A percentile compares a stretch with the other conserved stretches of the same genome.
Conservation (phyloP, 2,113 vertebrate species). For the Xenopus tropicalis region DNA sequence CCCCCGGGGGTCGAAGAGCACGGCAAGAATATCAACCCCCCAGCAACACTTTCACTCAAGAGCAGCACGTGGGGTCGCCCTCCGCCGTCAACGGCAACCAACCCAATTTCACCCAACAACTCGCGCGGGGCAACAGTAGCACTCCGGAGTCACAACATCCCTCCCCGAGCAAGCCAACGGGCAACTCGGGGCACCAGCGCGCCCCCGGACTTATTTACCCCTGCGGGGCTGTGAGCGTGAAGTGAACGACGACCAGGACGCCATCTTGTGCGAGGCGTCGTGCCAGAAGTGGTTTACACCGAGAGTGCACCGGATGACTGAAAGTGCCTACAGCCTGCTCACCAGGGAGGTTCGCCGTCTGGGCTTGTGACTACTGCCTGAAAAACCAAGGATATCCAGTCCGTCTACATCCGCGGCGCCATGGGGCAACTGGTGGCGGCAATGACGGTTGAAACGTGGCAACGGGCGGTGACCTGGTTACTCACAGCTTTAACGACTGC, state of each 20-base stretch:
- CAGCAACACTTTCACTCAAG: slow-evolving; percentile 55
- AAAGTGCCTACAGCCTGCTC: slow-evolving; percentile 91
- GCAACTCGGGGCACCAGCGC: slow-evolving; percentile 59
- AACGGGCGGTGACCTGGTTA: neutral
- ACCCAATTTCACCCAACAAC: slow-evolving; percentile 52
- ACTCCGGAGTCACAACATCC: slow-evolving; percentile 68
- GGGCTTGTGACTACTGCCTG: slow-evolving; percentile 97
- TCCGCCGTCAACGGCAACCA: slow-evolving; percentile 68
- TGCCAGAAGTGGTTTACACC: slow-evolving; percentile 98
- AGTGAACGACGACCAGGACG: slow-evolving; percentile 94
- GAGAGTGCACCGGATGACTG: slow-evolving; percentile 93
- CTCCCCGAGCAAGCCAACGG: neutral
- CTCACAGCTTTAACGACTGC: slow-evolving; percentile 7
- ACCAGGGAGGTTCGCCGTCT: slow-evolving; percentile 89
- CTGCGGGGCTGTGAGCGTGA: slow-evolving; percentile 89
- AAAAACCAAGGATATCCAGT: slow-evolving; percentile 99
- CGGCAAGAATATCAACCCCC: slow-evolving; percentile 60
- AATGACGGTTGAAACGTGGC: slow-evolving; percentile 79
- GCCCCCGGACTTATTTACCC: slow-evolving; percentile 80
- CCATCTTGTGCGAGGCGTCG: slow-evolving; percentile 93
- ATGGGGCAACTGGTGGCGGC: slow-evolving; percentile 90
- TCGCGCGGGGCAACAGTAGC: slow-evolving; percentile 52
- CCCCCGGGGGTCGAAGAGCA: slow-evolving; percentile 63
- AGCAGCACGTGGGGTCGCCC: slow-evolving; percentile 62
- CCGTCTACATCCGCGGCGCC: slow-evolving; percentile 89